These are phyloP conservation scores for Mylabris sibirica DNA, from an alignment of 2,888 invertebrate species.

Conservation along the genomic window DNA sequence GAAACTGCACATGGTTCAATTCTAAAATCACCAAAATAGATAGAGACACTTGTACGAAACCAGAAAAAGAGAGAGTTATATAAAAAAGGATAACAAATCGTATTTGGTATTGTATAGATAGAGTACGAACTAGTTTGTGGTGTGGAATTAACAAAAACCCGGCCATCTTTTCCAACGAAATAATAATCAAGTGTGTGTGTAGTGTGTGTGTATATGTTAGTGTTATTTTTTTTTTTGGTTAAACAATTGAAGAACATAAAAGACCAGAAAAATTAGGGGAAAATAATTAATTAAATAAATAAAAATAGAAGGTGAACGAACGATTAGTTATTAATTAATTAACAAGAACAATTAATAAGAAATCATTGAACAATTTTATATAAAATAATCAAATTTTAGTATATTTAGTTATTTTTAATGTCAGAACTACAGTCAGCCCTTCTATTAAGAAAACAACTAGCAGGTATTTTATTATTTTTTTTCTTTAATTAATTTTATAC, in stretches of 20 bases:
- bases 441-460: conserved; percentile 93
- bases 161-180: conserved; percentile 75
- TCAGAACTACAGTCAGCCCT: conserved; percentile 95
- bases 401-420: conserved; percentile 77
- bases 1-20: conserved; percentile 61
- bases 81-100: conserved; percentile 29
- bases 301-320: not conserved
- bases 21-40: conserved; percentile 27
- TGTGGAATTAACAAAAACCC: conserved; percentile 59
- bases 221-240: conserved; percentile 70
- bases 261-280: conserved; percentile 73
- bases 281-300: not conserved
- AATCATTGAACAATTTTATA: not conserved
- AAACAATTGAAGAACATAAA: not conserved
- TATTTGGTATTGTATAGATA: conserved; percentile 17
- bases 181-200: not conserved
- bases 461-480: conserved; percentile 72
- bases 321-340: no score
- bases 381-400: not conserved
- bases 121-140: not conserved
- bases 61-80: conserved; percentile 39
- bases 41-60: conserved; percentile 38
- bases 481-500: not conserved
- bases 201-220: not conserved
- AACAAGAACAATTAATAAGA: not conserved